These are phyloP conservation scores for Meriones psammophilus DNA, from an alignment of 2,797 vertebrate species.

Conservation along the genomic window DNA sequence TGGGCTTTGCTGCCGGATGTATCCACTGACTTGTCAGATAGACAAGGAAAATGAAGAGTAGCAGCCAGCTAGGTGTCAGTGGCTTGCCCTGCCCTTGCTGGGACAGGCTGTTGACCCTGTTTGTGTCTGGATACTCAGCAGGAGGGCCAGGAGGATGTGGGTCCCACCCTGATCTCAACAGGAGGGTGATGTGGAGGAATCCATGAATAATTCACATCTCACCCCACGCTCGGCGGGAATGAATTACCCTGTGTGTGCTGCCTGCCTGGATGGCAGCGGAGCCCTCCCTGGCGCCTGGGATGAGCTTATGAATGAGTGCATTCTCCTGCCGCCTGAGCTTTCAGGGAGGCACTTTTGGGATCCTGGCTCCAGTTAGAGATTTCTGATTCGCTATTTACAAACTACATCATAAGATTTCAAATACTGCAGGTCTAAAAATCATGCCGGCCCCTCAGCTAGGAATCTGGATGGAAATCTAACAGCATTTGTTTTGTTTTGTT, in stretches of 20 bases:
- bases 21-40: background rate
- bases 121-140: background rate
- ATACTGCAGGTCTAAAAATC: constrained; percentile 30
- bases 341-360: constrained; percentile 21
- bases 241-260: constrained; percentile 58
- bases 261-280: constrained; percentile 6
- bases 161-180: background rate
- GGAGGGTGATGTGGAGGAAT: background rate
- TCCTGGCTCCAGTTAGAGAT: constrained; percentile 39
- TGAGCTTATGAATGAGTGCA: constrained; percentile 44
- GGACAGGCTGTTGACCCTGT: too few relatives aligned
- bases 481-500: background rate
- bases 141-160: background rate
- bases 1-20: background rate
- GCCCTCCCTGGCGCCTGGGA: background rate
- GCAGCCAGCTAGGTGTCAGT: background rate
- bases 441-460: background rate
- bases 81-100: background rate
- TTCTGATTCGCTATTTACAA: constrained; percentile 65
- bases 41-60: background rate
- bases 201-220: constrained; percentile 58
- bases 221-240: background rate
- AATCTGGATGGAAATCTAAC: constrained; percentile 41
- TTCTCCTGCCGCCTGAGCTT: constrained; percentile 45
- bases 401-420: constrained; percentile 32